Percentiles rank a stretch among this genome's conserved stretches.
Evolutionary conservation across 2,797 vertebrate species (phyloP).

Genomic region (Peromyscus attwateri): DNA sequence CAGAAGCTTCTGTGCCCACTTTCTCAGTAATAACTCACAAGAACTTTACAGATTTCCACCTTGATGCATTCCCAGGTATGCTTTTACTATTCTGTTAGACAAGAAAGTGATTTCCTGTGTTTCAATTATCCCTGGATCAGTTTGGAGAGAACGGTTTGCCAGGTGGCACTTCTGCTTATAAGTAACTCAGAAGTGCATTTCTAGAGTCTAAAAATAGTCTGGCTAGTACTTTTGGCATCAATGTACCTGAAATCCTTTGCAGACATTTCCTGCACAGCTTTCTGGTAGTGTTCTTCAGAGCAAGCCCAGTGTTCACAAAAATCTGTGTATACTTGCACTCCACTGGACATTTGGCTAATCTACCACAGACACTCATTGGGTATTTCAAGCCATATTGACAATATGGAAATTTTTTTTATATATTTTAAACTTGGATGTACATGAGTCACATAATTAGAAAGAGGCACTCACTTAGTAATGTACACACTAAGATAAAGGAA

Average conservation of each 20-base stretch:
- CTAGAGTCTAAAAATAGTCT: not conserved
- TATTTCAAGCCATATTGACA: not conserved
- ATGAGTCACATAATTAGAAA: not conserved
- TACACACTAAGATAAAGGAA: not conserved
- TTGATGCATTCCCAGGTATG: not conserved
- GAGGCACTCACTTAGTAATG: not conserved
- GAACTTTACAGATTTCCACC: not conserved
- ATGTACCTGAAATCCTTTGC: not conserved
- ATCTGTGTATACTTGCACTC: rapidly evolving
- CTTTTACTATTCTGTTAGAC: not conserved
- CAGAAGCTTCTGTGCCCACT: not conserved
- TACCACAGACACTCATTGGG: not conserved
- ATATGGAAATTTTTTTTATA: too few species aligned
- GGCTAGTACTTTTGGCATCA: not conserved
- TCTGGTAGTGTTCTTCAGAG: not conserved
- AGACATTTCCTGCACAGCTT: not conserved
- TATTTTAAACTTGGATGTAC: not conserved
- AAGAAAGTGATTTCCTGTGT: not conserved
- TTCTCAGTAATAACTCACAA: not conserved
- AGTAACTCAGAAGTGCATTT: not conserved
- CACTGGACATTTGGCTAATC: not conserved
- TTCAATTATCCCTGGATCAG: not conserved
- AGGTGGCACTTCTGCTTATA: not conserved
- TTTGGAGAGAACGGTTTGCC: not conserved
- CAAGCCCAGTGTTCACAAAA: not conserved